phyloP scores from a whole-genome alignment of 2,113 vertebrate species.

The Colinus virginianus region DNA sequence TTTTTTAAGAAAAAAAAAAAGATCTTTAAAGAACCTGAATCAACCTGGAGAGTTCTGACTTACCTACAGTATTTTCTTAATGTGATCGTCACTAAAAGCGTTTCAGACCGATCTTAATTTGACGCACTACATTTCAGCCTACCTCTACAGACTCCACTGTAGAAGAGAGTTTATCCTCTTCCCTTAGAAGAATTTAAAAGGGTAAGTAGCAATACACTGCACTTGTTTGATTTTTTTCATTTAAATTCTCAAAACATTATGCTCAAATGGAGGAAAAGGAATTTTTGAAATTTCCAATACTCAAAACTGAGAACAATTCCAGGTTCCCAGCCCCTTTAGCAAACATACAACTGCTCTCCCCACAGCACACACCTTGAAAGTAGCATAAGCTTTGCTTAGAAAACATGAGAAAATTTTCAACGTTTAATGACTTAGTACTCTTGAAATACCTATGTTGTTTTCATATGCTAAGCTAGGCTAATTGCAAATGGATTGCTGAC shows the following conservation, averaged over 20 bases:
- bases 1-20: not conserved
- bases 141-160: not conserved
- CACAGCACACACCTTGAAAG: not conserved
- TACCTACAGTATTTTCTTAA: not conserved
- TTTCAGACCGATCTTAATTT: not conserved
- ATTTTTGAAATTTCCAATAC: not conserved
- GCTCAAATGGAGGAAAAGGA: not conserved
- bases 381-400: not conserved
- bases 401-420: not conserved
- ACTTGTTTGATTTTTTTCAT: conserved; percentile 14
- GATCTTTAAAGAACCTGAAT: not conserved
- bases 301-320: not conserved
- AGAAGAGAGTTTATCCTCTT: not conserved
- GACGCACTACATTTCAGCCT: not conserved
- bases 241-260: conserved; percentile 7
- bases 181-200: not conserved
- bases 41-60: not conserved
- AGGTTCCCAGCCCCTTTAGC: not conserved
- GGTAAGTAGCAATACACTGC: not conserved
- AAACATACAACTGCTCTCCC: not conserved
- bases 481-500: not conserved
- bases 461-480: not conserved
- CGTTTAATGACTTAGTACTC: not conserved
- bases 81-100: not conserved
- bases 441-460: not conserved